phyloP scores from a whole-genome alignment of 92 coral and sea anemone genomes.

The Epizoanthus ramosus region DNA sequence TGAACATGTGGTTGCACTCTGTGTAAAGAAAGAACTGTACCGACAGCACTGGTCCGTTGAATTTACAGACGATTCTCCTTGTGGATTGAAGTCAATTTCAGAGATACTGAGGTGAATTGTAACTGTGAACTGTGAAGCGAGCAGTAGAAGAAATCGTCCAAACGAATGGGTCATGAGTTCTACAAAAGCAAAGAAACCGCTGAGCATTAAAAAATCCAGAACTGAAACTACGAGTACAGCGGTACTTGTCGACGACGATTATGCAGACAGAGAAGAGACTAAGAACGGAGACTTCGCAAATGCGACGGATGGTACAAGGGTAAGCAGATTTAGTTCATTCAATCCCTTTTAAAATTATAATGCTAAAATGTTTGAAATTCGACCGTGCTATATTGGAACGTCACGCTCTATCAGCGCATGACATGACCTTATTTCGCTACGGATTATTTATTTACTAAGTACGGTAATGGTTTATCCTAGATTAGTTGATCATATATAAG shows the following conservation, averaged over 20 bases:
- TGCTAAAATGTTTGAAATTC: background rate
- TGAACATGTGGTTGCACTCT: no score
- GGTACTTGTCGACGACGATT: background rate
- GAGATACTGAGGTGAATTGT: no score
- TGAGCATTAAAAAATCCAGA: constrained; percentile 1
- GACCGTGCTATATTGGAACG: background rate
- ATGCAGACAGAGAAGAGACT: background rate
- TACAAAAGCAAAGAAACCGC: constrained; percentile 10
- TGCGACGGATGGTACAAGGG: background rate
- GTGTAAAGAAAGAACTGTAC: no score
- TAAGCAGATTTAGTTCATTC: background rate
- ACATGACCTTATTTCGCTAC: background rate
- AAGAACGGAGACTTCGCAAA: background rate
- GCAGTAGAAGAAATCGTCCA: no score
- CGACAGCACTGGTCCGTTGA: no score
- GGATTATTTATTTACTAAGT: background rate
- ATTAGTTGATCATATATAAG: background rate
- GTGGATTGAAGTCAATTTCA: no score
- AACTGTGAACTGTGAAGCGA: no score
- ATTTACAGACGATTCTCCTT: no score
- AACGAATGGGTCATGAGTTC: no score
- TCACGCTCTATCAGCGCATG: background rate
- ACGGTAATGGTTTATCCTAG: background rate
- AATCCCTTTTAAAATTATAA: no score
- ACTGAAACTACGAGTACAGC: background rate